Evolutionary conservation across 30 jellyfish, hydroid and myxozoan species (phyloP).

Genomic region (Pelagia noctiluca): DNA sequence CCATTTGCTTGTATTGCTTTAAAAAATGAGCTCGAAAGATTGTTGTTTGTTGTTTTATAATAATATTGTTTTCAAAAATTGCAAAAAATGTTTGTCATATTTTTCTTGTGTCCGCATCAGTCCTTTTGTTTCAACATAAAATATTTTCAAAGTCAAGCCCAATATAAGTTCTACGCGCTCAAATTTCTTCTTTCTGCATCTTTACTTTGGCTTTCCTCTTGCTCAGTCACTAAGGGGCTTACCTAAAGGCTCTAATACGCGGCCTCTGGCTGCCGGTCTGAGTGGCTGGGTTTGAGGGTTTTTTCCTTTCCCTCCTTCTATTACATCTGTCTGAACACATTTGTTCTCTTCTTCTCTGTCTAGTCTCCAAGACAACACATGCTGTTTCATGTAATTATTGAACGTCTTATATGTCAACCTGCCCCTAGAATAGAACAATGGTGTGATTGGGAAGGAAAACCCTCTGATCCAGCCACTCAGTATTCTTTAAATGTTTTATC

Average conservation of each 20-base stretch:
- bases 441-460: conserved; percentile 4
- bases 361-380: neutral
- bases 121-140: neutral
- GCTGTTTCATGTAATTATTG: neutral
- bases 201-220: neutral
- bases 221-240: conserved; percentile 1
- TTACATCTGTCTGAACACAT: neutral
- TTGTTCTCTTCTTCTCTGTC: neutral
- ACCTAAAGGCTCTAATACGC: neutral
- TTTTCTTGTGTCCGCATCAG: neutral
- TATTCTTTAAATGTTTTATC: neutral
- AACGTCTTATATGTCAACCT: neutral
- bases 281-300: conserved; percentile 7
- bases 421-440: conserved; percentile 1
- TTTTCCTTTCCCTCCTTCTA: neutral
- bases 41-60: too few relatives aligned
- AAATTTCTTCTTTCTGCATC: neutral
- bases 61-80: neutral
- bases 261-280: conserved; percentile 10
- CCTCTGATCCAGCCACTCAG: conserved; percentile 10
- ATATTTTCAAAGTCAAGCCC: neutral
- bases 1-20: neutral
- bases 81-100: neutral
- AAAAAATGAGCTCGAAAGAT: neutral
- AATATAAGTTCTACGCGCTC: neutral